These are phyloP conservation scores for Eumeta japonica DNA, from an alignment of 1,140 invertebrate genomes.

Conservation along the genomic window DNA sequence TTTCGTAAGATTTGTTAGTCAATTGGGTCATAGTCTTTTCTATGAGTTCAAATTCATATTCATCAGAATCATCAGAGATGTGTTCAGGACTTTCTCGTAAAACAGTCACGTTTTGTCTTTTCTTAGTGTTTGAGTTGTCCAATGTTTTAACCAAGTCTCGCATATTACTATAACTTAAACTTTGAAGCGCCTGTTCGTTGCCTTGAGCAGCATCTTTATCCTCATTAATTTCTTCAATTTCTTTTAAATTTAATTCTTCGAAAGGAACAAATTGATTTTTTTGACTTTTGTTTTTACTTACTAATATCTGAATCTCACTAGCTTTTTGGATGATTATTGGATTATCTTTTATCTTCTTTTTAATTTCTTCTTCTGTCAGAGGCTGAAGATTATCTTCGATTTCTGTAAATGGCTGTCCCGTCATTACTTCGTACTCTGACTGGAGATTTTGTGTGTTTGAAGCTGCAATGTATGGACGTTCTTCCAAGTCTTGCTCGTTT, in stretches of 20 bases:
- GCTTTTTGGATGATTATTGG: slow-evolving; percentile 43
- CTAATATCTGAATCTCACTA: slow-evolving; percentile 40
- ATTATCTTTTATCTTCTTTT: slow-evolving; percentile 33
- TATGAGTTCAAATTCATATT: slow-evolving; percentile 41
- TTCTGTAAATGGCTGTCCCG: slow-evolving; percentile 44
- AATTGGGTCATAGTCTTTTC: slow-evolving; percentile 42
- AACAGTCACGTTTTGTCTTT: neutral
- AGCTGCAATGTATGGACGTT: slow-evolving; percentile 33
- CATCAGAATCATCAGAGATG: slow-evolving; percentile 21
- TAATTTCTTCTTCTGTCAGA: slow-evolving; percentile 31
- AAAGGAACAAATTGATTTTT: slow-evolving; percentile 26
- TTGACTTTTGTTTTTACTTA: slow-evolving; percentile 16
- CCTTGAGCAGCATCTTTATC: slow-evolving; percentile 27
- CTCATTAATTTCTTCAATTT: slow-evolving; percentile 26
- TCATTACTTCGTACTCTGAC: slow-evolving; percentile 46
- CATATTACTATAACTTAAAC: slow-evolving; percentile 41
- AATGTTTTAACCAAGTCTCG: slow-evolving; percentile 30
- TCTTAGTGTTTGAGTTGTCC: neutral
- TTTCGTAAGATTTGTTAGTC: slow-evolving; percentile 44
- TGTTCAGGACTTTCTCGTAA: neutral
- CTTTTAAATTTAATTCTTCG: slow-evolving; percentile 32
- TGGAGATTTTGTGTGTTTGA: slow-evolving; percentile 26
- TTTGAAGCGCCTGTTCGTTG: slow-evolving; percentile 24
- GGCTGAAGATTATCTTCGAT: slow-evolving; percentile 30
- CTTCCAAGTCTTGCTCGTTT: slow-evolving; percentile 12